phyloP scores from a whole-genome alignment of 1,140 invertebrate genomes.

The Zaprionus kolodkinae region DNA sequence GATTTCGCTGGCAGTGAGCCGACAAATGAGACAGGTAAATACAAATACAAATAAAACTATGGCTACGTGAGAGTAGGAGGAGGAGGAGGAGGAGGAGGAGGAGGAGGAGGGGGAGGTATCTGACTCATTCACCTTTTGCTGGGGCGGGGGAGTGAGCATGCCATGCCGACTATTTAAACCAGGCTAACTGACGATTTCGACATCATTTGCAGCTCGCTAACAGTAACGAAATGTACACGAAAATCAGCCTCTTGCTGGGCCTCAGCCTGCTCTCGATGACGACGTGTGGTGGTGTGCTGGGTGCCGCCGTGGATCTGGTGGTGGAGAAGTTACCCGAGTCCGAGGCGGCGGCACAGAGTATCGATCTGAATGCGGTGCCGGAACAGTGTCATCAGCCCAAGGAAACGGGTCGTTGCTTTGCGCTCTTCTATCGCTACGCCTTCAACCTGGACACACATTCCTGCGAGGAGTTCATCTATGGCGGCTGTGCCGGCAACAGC shows the following conservation, averaged over 20 bases:
- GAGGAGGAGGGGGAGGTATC: not conserved
- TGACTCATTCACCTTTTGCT: slow-evolving; percentile 22
- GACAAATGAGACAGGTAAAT: slow-evolving; percentile 69
- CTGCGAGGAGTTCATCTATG: slow-evolving; percentile 93
- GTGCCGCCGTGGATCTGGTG: slow-evolving; percentile 60
- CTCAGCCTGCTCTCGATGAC: slow-evolving; percentile 28
- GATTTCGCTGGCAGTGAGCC: slow-evolving; percentile 57
- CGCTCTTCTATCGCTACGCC: slow-evolving; percentile 92
- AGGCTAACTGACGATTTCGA: slow-evolving; percentile 6
- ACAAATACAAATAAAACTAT: slow-evolving; percentile 31
- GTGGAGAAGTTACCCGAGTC: slow-evolving; percentile 49
- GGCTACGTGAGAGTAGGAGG: slow-evolving; percentile 30
- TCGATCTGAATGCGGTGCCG: slow-evolving; percentile 39
- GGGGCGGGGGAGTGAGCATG: slow-evolving; percentile 3
- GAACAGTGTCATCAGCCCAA: slow-evolving; percentile 89
- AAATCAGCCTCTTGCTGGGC: slow-evolving; percentile 25
- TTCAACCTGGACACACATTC: slow-evolving; percentile 89
- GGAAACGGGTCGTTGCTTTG: slow-evolving; percentile 92
- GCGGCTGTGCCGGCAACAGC: slow-evolving; percentile 94
- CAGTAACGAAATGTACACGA: slow-evolving; percentile 59
- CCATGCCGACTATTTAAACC: slow-evolving; percentile 70
- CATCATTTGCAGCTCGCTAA: slow-evolving; percentile 54
- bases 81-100: too few relatives aligned
- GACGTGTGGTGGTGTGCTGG: not conserved
- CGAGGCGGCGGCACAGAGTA: not conserved